phyloP scores from a whole-genome alignment of 2,888 invertebrate genomes.

The Ophion obscuratus region DNA sequence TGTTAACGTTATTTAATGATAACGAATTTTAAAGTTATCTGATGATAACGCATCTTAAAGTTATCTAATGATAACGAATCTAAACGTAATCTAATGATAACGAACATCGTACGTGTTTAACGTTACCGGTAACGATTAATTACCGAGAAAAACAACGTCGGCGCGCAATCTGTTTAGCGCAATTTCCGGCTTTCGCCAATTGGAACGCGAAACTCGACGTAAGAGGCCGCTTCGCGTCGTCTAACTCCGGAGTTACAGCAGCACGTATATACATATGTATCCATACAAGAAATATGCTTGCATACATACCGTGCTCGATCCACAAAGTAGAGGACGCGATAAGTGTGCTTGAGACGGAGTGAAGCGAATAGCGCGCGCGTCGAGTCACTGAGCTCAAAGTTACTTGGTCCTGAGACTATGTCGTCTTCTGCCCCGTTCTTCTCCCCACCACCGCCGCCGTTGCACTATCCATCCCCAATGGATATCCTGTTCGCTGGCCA shows the following conservation, averaged over 20 bases:
- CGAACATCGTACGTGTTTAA: too few species aligned
- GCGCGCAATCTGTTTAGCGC: not conserved
- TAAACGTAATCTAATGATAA: too few species aligned
- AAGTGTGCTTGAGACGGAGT: constrained; percentile 34
- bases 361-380: constrained; percentile 70
- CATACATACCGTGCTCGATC: not conserved
- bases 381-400: constrained; percentile 76
- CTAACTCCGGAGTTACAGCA: not conserved
- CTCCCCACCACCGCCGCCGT: not conserved
- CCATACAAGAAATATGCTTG: not conserved
- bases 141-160: not conserved
- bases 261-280: not conserved
- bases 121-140: not conserved
- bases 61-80: too few species aligned
- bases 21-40: too few species aligned
- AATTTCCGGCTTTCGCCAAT: constrained; percentile 5
- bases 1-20: too few species aligned
- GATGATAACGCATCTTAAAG: too few species aligned
- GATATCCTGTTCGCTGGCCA: constrained; percentile 34
- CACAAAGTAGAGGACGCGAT: not conserved
- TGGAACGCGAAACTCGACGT: not conserved
- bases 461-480: constrained; percentile 6
- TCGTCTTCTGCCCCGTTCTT: constrained; percentile 8
- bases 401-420: constrained; percentile 68
- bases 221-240: not conserved